A percentile compares a stretch with the other conserved stretches of the same genome.
Conservation (phyloP, 2,113 vertebrate genomes). For the Macaca mulatta region DNA sequence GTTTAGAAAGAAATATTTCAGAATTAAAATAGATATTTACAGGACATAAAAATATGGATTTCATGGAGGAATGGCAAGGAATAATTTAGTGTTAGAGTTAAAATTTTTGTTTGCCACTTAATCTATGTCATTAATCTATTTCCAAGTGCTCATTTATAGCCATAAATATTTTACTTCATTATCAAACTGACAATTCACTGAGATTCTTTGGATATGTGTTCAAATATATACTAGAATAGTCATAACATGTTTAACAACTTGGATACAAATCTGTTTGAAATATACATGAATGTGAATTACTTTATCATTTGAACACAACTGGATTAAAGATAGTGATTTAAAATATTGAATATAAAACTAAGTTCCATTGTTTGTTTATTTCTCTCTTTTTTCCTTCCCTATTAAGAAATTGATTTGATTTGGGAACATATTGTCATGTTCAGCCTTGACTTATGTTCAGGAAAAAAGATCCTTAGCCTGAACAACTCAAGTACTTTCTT, state of each 20-base stretch:
- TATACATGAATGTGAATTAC: neutral
- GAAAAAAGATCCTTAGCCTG: neutral
- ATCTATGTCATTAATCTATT: neutral
- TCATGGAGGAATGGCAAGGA: neutral
- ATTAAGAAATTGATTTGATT: neutral
- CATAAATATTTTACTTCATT: neutral
- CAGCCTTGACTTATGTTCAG: neutral
- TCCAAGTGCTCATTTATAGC: neutral
- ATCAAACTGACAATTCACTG: neutral
- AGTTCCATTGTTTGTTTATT: neutral
- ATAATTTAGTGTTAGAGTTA: neutral
- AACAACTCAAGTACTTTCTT: neutral
- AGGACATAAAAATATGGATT: neutral
- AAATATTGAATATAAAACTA: neutral
- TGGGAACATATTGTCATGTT: neutral
- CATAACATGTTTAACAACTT: neutral
- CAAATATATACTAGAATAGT: neutral
- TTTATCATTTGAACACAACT: neutral
- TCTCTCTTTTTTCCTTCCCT: neutral
- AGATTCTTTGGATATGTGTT: neutral
- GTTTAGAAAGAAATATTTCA: neutral
- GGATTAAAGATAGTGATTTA: neutral
- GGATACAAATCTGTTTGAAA: neutral
- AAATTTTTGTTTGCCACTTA: neutral
- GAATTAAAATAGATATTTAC: neutral